Evolutionary conservation across 2,797 vertebrate genomes (phyloP).

Genomic region (Sebastiscus albofasciatus): DNA sequence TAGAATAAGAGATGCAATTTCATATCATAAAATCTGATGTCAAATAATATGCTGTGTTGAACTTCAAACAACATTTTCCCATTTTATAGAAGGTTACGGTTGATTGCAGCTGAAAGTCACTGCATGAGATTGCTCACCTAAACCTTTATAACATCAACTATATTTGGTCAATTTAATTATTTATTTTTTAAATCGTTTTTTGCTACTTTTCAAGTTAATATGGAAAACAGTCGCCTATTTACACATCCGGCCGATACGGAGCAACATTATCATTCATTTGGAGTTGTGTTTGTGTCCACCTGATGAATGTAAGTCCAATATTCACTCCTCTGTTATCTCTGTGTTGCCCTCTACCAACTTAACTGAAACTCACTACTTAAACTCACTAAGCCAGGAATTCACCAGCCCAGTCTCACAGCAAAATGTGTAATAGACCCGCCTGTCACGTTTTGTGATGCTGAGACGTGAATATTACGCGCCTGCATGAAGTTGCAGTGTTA

Average conservation of each 20-base stretch:
- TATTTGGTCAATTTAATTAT: not conserved
- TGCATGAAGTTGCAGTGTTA: no score
- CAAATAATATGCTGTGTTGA: not conserved
- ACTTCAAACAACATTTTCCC: not conserved
- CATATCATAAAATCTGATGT: not conserved
- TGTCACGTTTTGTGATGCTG: no score
- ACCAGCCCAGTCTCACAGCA: not conserved
- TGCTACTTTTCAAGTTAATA: not conserved
- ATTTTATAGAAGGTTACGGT: not conserved
- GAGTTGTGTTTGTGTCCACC: not conserved
- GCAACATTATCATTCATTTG: not conserved
- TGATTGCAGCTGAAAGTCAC: not conserved
- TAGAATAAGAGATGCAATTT: not conserved
- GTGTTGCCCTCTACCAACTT: not conserved
- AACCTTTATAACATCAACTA: not conserved
- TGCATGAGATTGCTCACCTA: not conserved
- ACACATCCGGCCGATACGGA: not conserved
- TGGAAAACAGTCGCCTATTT: not conserved
- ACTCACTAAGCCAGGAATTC: not conserved
- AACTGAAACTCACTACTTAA: not conserved
- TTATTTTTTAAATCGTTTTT: not conserved
- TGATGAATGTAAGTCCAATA: not conserved
- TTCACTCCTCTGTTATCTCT: not conserved
- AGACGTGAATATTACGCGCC: no score
- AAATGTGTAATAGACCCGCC: no score